Percentiles rank a stretch among this genome's conserved stretches.
Conservation (phyloP, 2,797 vertebrate genomes). For the Betta splendens region DNA sequence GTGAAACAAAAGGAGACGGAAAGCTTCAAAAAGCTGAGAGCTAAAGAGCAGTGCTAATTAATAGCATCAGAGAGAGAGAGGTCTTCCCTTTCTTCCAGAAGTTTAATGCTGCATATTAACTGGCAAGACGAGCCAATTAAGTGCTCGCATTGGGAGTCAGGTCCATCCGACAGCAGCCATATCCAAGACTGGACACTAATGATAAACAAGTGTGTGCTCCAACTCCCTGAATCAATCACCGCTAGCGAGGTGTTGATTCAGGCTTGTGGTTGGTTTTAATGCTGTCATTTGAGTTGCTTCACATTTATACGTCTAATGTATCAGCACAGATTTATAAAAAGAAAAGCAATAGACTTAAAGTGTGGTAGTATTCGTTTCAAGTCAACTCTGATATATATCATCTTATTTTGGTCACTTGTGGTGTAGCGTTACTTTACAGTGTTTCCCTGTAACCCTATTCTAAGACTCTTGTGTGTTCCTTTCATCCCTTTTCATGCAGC, state of each 20-base stretch:
- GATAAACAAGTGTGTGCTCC: background rate
- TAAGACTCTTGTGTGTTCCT: constrained; percentile 7
- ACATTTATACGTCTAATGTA: background rate
- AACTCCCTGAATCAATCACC: background rate
- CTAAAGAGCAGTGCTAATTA: constrained; percentile 69
- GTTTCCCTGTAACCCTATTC: constrained; percentile 2
- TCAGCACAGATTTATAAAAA: background rate
- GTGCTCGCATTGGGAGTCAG: constrained; percentile 47
- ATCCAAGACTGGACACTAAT: constrained; percentile 1
- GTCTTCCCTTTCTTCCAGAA: constrained; percentile 51
- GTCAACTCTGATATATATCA: background rate
- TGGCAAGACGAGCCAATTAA: constrained; percentile 55
- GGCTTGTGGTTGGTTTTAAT: background rate
- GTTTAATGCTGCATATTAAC: constrained; percentile 65
- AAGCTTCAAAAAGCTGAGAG: constrained; percentile 76
- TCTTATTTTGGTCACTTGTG: background rate
- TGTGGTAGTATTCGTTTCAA: background rate
- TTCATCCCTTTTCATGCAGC: constrained; percentile 26
- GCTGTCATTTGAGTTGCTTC: background rate
- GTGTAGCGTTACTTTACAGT: constrained; percentile 5
- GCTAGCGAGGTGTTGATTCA: background rate
- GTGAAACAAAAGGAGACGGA: constrained; percentile 74
- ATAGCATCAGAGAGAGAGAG: constrained; percentile 71
- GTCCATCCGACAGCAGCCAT: constrained; percentile 21
- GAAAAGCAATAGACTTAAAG: background rate